Conservation (phyloP, 1,140 invertebrate genomes). For the Brachionus calyciflorus region DNA sequence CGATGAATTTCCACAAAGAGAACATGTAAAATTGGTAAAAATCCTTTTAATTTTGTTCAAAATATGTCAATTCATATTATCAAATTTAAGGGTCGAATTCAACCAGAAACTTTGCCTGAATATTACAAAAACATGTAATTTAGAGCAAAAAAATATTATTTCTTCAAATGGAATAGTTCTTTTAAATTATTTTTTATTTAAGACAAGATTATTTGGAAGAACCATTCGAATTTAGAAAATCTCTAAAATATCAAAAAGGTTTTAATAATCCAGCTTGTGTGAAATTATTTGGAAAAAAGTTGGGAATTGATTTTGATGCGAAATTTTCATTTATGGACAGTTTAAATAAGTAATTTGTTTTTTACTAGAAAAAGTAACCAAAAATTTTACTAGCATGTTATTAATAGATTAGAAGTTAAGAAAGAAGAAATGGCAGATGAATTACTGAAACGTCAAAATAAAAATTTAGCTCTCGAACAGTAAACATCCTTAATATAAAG, state of each 20-base stretch:
- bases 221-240: not conserved
- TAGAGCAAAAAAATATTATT: no score
- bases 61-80: not conserved
- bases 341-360: not conserved
- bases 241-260: not conserved
- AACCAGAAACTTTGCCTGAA: not conserved
- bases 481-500: not conserved
- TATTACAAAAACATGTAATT: not conserved
- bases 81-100: not conserved
- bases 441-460: not conserved
- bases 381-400: no score
- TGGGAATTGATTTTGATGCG: not conserved
- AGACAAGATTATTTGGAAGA: not conserved
- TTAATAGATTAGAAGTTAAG: not conserved
- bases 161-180: not conserved
- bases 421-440: not conserved
- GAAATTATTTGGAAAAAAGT: not conserved
- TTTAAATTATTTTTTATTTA: not conserved
- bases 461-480: not conserved
- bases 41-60: no score
- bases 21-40: no score
- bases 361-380: no score
- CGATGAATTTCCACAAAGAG: no score
- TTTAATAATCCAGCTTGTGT: slow-evolving; percentile 11
- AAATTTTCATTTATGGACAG: not conserved